A percentile compares a stretch with the other conserved stretches of the same genome.
Evolutionary conservation across 2,113 vertebrate species (phyloP).

Genomic region (Chinchilla lanigera): DNA sequence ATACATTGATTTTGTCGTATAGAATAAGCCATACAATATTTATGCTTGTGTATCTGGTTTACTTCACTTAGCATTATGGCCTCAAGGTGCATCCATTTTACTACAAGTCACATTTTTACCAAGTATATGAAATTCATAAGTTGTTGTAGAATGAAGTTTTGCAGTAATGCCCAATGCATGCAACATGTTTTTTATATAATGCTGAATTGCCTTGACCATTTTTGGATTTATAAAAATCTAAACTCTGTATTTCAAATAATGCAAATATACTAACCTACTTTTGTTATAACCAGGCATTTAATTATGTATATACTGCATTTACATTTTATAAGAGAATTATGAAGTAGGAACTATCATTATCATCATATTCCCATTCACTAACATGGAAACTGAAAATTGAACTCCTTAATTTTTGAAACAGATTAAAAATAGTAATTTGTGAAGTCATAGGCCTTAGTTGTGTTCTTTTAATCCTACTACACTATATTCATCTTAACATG

Average conservation of each 20-base stretch:
- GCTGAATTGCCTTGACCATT: background rate
- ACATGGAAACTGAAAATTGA: background rate
- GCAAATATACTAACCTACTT: background rate
- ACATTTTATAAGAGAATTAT: background rate
- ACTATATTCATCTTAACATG: background rate
- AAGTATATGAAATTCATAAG: background rate
- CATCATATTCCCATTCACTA: background rate
- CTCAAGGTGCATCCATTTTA: background rate
- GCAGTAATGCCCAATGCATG: background rate
- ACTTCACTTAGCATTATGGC: too few species aligned
- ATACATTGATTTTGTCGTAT: background rate
- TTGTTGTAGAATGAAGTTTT: background rate
- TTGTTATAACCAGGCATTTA: background rate
- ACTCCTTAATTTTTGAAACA: conserved; percentile 7
- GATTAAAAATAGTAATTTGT: background rate
- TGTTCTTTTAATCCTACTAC: background rate
- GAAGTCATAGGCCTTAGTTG: background rate
- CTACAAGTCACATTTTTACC: background rate
- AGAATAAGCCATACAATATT: background rate
- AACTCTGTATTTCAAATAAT: conserved; percentile 12
- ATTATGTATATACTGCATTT: background rate
- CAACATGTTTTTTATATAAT: background rate
- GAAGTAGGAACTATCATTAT: background rate
- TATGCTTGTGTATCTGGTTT: background rate
- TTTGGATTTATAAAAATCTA: conserved; percentile 17